phyloP scores from a whole-genome alignment of 2,888 invertebrate genomes.

The Leucania comma region DNA sequence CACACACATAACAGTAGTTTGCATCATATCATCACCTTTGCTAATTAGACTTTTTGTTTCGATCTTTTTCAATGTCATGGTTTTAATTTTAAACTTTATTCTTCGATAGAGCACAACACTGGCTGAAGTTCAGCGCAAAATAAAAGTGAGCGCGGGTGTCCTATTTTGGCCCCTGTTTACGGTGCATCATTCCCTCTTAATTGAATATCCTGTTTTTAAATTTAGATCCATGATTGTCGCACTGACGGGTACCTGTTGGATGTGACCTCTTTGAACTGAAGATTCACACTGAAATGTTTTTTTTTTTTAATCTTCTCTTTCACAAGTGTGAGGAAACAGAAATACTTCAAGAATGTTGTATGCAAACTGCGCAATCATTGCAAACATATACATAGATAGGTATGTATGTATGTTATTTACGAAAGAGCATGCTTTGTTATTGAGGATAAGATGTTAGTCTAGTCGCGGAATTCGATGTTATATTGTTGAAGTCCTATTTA shows the following conservation, averaged over 20 bases:
- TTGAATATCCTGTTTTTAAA: slow-evolving; percentile 89
- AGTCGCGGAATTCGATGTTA: slow-evolving; percentile 40
- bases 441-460: slow-evolving; percentile 52
- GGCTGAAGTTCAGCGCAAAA: slow-evolving; percentile 75
- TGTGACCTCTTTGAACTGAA: slow-evolving; percentile 57
- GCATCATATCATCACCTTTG: slow-evolving; percentile 72
- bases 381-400: slow-evolving; percentile 43
- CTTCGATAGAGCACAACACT: slow-evolving; percentile 58
- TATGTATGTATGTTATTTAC: slow-evolving; percentile 60
- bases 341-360: slow-evolving; percentile 52
- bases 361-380: slow-evolving; percentile 58
- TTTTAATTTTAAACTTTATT: slow-evolving; percentile 58
- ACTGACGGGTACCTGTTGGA: slow-evolving; percentile 57
- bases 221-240: slow-evolving; percentile 77
- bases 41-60: slow-evolving; percentile 76
- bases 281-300: slow-evolving; percentile 32
- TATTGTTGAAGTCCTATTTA: slow-evolving; percentile 41
- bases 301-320: slow-evolving; percentile 41
- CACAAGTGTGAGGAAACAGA: slow-evolving; percentile 40
- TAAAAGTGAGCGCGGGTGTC: slow-evolving; percentile 82
- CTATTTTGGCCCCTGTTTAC: slow-evolving; percentile 88
- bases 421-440: slow-evolving; percentile 66
- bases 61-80: slow-evolving; percentile 79
- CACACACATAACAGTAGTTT: slow-evolving; percentile 63
- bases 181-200: slow-evolving; percentile 85